Evolutionary conservation across 2,888 invertebrate genomes (phyloP).

Genomic region (Coleophora deauratella): DNA sequence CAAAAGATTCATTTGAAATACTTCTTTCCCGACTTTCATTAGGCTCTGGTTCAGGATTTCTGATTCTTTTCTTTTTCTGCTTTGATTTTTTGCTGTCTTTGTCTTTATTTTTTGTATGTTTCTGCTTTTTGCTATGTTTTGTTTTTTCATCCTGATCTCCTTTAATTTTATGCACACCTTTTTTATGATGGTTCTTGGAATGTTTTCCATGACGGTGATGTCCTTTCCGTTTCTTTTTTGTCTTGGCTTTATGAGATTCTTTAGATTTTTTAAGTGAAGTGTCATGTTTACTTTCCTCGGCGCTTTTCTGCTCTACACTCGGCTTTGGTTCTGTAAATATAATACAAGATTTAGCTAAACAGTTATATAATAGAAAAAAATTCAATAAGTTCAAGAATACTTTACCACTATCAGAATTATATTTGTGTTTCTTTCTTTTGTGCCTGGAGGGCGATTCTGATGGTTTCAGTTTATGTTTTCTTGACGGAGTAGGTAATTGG

Average conservation of each 20-base stretch:
- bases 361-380: not conserved
- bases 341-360: conserved; percentile 1
- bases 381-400: not conserved
- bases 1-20: conserved; percentile 46
- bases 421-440: conserved; percentile 58
- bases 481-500: conserved; percentile 63
- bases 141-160: conserved; percentile 41
- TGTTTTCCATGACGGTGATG: conserved; percentile 64
- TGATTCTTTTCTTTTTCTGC: conserved; percentile 62
- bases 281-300: conserved; percentile 17
- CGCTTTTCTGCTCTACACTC: conserved; percentile 27
- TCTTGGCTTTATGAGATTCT: conserved; percentile 60
- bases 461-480: conserved; percentile 57
- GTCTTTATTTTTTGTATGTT: conserved; percentile 52
- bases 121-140: conserved; percentile 49
- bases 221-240: conserved; percentile 60
- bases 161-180: conserved; percentile 45
- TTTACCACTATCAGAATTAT: conserved; percentile 44
- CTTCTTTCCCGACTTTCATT: conserved; percentile 31
- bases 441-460: conserved; percentile 49
- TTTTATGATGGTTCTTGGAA: conserved; percentile 61
- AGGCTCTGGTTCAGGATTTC: conserved; percentile 38
- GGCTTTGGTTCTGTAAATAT: conserved; percentile 40
- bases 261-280: conserved; percentile 34
- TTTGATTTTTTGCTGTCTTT: conserved; percentile 65